Base-by-base conservation (phyloP, 2,888 invertebrate species). In the Caenorhabditis sp. region DNA sequence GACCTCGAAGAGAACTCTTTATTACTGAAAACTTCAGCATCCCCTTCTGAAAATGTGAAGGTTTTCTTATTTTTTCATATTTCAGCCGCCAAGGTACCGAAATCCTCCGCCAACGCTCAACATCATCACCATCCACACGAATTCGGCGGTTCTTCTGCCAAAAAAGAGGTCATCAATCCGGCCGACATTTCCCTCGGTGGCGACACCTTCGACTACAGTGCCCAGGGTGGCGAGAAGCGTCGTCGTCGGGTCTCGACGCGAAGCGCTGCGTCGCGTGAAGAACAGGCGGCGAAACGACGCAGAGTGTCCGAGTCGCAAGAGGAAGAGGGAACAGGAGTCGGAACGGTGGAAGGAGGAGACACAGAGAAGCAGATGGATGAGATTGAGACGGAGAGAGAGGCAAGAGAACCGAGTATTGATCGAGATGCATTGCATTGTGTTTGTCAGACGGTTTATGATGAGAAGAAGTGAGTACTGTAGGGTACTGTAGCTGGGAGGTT, bases 181-280 rank as follows among this genome's bases (percentile, higher is more conserved):
- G 78, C 77, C 1, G 76, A 79, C 43, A 81, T 81, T 62, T 75
- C 76, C 36, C 67, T 81, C 2, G 77, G 79, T 12, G 79, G 77
- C 12, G 79, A 79, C 53, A 63, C 76, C 1, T 72, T 68, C 23
- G 76, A 76, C 31, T 78, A 77, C 59, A 31, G 27, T 21, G 12
- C 27, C 14, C n/a, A n/a, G n/a, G 23, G 2, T 25, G 14, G 27
- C 2, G n/a, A 52, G 21, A 20, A 52, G 21, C 21, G 23, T 5
- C 23, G 23, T 4, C 23, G 21, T 21, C 52, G 23, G 20, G n/a
- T 59, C 63, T 31, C 61, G 62, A 62, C 62, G 38, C 31, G 38
- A 50, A 20, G 65, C 61, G 14, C 63, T 63, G 17, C 67, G 43
- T 43, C 43, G 43, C 12, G 60, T 1, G 64, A 70, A 67, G 64